phyloP scores from a whole-genome alignment of 2,113 vertebrate genomes.

The Talpa occidentalis region DNA sequence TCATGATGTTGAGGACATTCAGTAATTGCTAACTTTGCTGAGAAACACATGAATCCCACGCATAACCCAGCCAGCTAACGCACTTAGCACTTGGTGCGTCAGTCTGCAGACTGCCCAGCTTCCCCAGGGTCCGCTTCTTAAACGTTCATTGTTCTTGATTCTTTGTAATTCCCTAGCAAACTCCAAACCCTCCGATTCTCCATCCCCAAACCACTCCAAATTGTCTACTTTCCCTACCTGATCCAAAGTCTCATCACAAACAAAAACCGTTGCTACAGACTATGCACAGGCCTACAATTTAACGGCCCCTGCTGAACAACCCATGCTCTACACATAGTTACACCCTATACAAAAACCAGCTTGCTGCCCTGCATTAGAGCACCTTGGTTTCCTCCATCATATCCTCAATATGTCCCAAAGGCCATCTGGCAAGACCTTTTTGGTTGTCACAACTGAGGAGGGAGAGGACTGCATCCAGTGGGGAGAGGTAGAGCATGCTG shows the following conservation, averaged over 20 bases:
- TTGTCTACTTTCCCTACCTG: no score
- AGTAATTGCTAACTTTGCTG: not conserved
- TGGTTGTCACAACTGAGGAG: not conserved
- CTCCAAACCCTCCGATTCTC: not conserved
- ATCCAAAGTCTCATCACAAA: not conserved
- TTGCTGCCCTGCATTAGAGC: not conserved
- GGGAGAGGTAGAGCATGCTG: not conserved
- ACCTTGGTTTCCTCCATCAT: not conserved
- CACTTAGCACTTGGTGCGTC: not conserved
- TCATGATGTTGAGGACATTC: not conserved
- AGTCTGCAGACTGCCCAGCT: not conserved
- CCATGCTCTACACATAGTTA: accelerated
- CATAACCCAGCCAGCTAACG: not conserved
- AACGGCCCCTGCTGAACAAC: not conserved
- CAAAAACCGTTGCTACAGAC: accelerated
- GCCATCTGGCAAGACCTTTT: not conserved
- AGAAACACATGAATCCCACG: not conserved
- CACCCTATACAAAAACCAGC: not conserved
- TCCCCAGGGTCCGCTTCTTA: not conserved
- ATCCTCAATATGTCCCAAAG: not conserved
- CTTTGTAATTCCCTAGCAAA: not conserved
- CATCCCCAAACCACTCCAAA: not conserved
- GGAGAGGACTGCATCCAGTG: not conserved
- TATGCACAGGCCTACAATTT: not conserved
- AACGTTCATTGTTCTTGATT: not conserved